Evolutionary conservation across 92 coral and sea anemone genomes (phyloP).

Genomic region (Parazoanthus darwini): DNA sequence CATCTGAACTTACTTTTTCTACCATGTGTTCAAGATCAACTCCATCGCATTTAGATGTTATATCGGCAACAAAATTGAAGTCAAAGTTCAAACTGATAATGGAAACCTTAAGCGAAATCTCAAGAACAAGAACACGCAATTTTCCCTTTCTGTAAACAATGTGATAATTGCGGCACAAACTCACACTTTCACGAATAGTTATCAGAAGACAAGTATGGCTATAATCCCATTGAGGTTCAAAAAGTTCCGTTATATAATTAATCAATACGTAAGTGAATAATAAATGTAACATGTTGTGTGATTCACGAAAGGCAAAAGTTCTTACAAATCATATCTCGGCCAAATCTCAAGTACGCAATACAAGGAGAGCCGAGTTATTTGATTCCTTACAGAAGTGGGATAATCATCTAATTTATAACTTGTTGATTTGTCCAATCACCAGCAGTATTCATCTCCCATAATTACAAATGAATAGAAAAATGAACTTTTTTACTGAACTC

Average conservation of each 20-base stretch:
- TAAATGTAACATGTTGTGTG: not conserved
- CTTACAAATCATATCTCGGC: too few relatives aligned
- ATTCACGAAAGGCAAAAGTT: not conserved
- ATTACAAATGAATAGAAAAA: not conserved
- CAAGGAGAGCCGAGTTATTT: not conserved
- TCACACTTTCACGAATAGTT: not conserved
- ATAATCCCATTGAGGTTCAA: too few relatives aligned
- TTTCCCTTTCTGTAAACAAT: not conserved
- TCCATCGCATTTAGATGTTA: not conserved
- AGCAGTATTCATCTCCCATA: not conserved
- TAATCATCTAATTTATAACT: not conserved
- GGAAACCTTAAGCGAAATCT: not conserved
- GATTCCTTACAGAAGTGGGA: not conserved
- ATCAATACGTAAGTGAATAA: too few relatives aligned
- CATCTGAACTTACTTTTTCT: too few relatives aligned
- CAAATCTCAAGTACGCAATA: not conserved
- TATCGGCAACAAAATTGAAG: not conserved
- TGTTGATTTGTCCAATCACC: not conserved
- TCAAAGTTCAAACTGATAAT: slow-evolving; percentile 25
- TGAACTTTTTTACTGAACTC: not conserved
- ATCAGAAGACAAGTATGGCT: not conserved
- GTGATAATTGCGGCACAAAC: not conserved
- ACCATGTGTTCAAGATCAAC: not conserved
- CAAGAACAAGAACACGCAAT: not conserved
- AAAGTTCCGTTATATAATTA: too few relatives aligned